phyloP scores from a whole-genome alignment of 64 coral and sea anemone genomes.

The Acropora tenuis region DNA sequence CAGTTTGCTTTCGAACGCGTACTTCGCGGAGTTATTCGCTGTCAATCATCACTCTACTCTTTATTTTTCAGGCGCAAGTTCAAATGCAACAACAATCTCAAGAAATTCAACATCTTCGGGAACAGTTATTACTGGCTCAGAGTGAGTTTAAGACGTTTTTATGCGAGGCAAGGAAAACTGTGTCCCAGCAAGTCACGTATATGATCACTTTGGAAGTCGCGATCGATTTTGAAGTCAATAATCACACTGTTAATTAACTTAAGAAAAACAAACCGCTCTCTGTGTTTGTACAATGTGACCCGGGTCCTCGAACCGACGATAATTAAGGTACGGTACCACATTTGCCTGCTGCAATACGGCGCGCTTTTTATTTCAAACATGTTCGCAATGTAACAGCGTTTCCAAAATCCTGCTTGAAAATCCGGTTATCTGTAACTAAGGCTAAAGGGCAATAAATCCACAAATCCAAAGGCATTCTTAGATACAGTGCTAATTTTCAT shows the following conservation, averaged over 20 bases:
- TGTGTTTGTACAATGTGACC: not conserved
- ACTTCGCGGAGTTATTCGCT: too few relatives aligned
- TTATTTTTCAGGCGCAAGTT: slow-evolving; percentile 51
- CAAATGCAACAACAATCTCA: slow-evolving; percentile 82
- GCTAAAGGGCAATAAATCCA: too few relatives aligned
- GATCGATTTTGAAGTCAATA: not conserved
- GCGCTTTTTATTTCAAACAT: too few relatives aligned
- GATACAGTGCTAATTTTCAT: not conserved
- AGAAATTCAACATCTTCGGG: slow-evolving; percentile 85
- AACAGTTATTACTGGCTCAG: slow-evolving; percentile 64
- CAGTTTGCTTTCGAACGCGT: too few relatives aligned
- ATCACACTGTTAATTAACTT: not conserved
- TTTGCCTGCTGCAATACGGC: not conserved
- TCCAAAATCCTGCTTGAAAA: not conserved
- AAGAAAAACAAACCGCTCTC: not conserved
- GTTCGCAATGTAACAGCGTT: not conserved
- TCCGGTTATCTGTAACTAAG: too few relatives aligned
- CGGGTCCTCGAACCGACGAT: not conserved
- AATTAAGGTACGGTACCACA: not conserved
- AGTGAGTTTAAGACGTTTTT: slow-evolving; percentile 47
- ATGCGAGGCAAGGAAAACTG: not conserved
- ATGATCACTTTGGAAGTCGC: too few relatives aligned
- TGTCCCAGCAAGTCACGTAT: too few relatives aligned
- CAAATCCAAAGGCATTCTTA: too few relatives aligned
- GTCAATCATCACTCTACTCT: not conserved